phyloP scores from a whole-genome alignment of 2,888 invertebrate genomes.

The Machimus atricapillus region DNA sequence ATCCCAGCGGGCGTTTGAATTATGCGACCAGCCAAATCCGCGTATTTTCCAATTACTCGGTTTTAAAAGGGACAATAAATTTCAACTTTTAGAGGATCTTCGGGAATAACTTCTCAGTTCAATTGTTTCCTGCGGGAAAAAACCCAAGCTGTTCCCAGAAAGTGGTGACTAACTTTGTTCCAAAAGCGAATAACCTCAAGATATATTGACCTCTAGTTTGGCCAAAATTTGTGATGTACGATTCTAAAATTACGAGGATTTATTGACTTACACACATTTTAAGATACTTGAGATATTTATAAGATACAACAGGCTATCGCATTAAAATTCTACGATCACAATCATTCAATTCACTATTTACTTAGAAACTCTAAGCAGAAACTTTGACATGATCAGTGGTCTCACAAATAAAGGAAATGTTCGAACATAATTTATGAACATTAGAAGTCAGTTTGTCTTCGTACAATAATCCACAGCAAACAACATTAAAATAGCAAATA shows the following conservation, averaged over 20 bases:
- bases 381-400: neutral
- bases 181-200: neutral
- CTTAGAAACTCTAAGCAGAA: neutral
- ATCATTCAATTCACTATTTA: neutral
- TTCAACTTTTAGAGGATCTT: neutral
- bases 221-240: neutral
- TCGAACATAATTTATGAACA: neutral
- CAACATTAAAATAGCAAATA: neutral
- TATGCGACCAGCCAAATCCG: neutral
- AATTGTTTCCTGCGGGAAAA: neutral
- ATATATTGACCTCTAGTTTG: neutral
- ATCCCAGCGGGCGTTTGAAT: neutral
- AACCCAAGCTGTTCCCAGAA: neutral
- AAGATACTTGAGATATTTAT: no score
- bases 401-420: neutral
- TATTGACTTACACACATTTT: neutral
- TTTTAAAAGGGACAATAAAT: neutral
- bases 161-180: neutral
- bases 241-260: neutral
- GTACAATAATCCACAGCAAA: neutral
- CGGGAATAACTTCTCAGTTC: neutral
- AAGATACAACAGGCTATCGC: neutral
- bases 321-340: neutral
- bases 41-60: neutral
- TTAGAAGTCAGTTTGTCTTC: neutral